phyloP scores from a whole-genome alignment of 2,797 vertebrate genomes.

The Furcifer pardalis region DNA sequence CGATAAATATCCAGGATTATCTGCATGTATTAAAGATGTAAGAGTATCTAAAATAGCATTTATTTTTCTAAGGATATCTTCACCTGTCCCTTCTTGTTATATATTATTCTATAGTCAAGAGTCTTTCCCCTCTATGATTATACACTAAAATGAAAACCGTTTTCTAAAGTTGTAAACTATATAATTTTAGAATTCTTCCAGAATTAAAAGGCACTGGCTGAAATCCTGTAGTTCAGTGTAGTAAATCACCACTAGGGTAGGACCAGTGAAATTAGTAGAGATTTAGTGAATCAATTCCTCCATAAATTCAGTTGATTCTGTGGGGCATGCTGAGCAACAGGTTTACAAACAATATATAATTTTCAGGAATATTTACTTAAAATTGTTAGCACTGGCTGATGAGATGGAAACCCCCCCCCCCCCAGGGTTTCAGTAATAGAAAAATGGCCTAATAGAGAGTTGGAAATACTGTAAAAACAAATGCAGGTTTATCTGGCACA shows the following conservation, averaged over 20 bases:
- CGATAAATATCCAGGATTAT: background rate
- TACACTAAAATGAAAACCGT: background rate
- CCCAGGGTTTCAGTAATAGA: background rate
- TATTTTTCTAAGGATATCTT: background rate
- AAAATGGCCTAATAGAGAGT: constrained; percentile 20
- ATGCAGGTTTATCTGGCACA: constrained; percentile 2
- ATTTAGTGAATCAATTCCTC: too few relatives aligned
- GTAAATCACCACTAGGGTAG: too few relatives aligned
- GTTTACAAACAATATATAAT: background rate
- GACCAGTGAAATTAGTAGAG: too few relatives aligned
- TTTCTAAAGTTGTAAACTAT: constrained; percentile 4
- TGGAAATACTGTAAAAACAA: constrained; percentile 4
- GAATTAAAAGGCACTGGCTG: constrained; percentile 8
- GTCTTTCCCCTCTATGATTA: background rate
- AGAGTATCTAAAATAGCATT: background rate
- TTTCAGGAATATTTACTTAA: background rate
- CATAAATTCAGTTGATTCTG: background rate
- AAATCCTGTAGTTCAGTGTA: too few relatives aligned
- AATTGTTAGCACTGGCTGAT: constrained; percentile 15
- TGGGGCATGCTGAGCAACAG: background rate
- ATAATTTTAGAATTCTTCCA: constrained; percentile 1
- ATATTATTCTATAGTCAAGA: background rate
- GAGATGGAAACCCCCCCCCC: too few relatives aligned
- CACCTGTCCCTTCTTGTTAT: too few relatives aligned
- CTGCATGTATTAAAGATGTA: background rate